Base-by-base conservation (phyloP, 2,888 invertebrate species). In the Alentia gelatinosa region DNA sequence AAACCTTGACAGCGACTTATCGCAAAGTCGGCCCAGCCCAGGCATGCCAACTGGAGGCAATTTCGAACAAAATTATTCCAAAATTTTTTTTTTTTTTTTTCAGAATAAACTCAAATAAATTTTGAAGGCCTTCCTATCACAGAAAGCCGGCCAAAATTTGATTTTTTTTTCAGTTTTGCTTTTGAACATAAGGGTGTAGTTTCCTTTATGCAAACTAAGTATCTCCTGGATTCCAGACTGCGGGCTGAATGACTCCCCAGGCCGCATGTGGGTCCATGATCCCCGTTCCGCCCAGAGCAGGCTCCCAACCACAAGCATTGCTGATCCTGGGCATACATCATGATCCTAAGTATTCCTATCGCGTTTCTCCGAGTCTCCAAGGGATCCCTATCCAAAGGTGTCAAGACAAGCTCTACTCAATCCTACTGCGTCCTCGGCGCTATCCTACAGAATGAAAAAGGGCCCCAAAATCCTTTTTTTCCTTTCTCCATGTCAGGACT, bases 341-440 rank as follows among this genome's bases (percentile, higher is more conserved):
- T 79, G 37, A 79, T 79, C 79, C 79, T 79, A 79, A 35, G 35
- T 26, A n/a, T 30, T 83, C 83, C 83, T 86, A 86, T n/a, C 30
- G 84, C 9, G 42, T 5, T 83, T 33, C 86, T 86, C 83, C 83
- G 39, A 83, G 83, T 15, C 26, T 86, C 86, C 86, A n/a, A 47
- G 50, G 26, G 86, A 47, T 86, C 86, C 86, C 86, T 86, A 86
- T 23, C 39, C 39, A n/a, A 79, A 35, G 15, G 86, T 30, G 23
- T 30, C 86, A 30, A 35, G 79, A 15, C 79, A 79, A 79, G 33
- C 19, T 37, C 79, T 37, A 33, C 47, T 47, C 4, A 42, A 42
- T 86, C 86, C 86, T 86, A 86, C 9, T 33, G 47, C 47, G 47
- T 86, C 86, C 86, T 86, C 50, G 30, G 86, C 26, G 79, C 50